Evolutionary conservation across 2,888 invertebrate genomes (phyloP), one percentile per base, ranked within the genome.

Genomic region (Tineola bisselliella): DNA sequence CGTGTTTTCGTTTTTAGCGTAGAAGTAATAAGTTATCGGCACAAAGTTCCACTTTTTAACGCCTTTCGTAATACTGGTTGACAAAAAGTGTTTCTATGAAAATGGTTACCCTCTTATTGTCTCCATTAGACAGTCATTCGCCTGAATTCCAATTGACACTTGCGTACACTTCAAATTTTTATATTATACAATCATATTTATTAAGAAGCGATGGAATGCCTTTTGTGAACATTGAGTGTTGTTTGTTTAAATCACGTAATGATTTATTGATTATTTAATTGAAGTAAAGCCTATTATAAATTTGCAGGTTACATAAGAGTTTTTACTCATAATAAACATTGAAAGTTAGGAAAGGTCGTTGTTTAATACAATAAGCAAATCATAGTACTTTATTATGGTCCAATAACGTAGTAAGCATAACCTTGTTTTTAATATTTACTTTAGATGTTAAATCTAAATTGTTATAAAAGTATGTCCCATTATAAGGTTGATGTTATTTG

Each of bases 1-100:
- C 83, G 79, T 73, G 84, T 84, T 86, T 84, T 84, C 84, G 67
- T 75, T 82, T 84, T 86, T 86, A 84, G 84, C 86, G 68, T 66
- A 63, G 63, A 68, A 73, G 78, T 80, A 77, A 79, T 73, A 71
- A 75, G 69, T 48, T 48, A 15, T 15, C 13, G 15, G 15, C 8
- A 17, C 48, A 17, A 48, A 66, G 70, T 73, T 66, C 71, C 70
- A 65, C 66, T 69, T 64, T 68, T 76, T 77, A 77, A 69, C 78
- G 70, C 73, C 69, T 82, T 74, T 73, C 71, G 73, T 67, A 76
- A 75, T 65, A 43, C 8, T 12, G 8, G 2, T 25, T 25, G 25
- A 4, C 25, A 25, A 2, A 25, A 25, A 25, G 6, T 25, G 25
- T 25, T 25, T 25, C 10, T n/a, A n/a, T 38, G 10, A n/a, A 15